These are phyloP conservation scores for Bovichtus diacanthus DNA, from an alignment of 2,797 vertebrate genomes.

Conservation along the genomic window DNA sequence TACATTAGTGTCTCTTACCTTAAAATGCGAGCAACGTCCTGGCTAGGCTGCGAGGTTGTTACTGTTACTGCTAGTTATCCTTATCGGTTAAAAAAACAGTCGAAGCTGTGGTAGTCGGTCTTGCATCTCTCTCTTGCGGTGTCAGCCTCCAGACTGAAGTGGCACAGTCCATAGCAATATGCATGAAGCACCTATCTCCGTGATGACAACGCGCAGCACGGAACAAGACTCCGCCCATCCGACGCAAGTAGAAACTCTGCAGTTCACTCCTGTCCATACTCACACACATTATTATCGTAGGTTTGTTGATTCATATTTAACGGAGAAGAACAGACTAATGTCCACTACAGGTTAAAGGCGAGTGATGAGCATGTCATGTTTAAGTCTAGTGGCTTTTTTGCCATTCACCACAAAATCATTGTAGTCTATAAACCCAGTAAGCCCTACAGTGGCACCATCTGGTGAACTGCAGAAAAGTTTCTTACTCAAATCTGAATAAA, in stretches of 20 bases:
- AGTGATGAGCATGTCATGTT: not conserved
- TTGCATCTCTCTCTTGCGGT: constrained; percentile 61
- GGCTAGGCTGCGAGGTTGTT: not conserved
- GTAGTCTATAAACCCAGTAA: constrained; percentile 25
- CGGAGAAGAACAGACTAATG: not conserved
- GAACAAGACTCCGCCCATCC: constrained; percentile 70
- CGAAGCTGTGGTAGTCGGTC: constrained; percentile 4
- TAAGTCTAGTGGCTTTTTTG: not conserved
- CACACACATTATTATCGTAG: not conserved
- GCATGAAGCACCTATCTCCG: constrained; percentile 70
- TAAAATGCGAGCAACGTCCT: constrained; percentile 1
- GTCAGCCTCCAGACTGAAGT: constrained; percentile 76
- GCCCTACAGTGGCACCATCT: constrained; percentile 78
- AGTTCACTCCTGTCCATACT: not conserved
- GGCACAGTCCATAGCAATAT: constrained; percentile 49
- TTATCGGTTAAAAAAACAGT: constrained; percentile 32
- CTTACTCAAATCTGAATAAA: constrained; percentile 5
- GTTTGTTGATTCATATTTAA: not conserved
- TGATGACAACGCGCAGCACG: constrained; percentile 69
- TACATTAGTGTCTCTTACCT: constrained; percentile 53
- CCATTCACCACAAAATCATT: constrained; percentile 10
- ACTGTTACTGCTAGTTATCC: constrained; percentile 70
- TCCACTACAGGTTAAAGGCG: not conserved
- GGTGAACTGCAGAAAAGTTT: constrained; percentile 63
- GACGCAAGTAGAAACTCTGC: constrained; percentile 1